phyloP scores from a whole-genome alignment of 2,113 vertebrate species.

The Girardinichthys multiradiatus region DNA sequence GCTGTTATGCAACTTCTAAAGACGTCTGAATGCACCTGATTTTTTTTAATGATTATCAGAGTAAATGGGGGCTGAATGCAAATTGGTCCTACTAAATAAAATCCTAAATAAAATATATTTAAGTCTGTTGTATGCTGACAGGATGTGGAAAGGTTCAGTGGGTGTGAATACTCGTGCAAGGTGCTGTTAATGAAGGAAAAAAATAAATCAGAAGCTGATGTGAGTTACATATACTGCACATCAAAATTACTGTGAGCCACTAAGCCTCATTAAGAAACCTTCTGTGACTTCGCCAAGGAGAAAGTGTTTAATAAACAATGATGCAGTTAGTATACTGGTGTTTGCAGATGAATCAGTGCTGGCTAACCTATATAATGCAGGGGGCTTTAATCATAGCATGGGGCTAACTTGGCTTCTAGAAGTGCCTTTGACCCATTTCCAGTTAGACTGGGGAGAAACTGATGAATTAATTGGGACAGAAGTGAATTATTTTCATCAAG shows the following conservation, averaged over 20 bases:
- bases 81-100: background rate
- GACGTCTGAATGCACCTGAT: too few relatives aligned
- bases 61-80: background rate
- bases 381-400: constrained; percentile 46
- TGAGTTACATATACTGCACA: constrained; percentile 5
- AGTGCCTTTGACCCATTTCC: constrained; percentile 73
- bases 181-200: background rate
- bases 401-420: constrained; percentile 24
- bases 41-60: background rate
- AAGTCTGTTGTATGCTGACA: background rate
- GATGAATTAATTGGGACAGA: constrained; percentile 74
- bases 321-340: constrained; percentile 8
- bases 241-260: constrained; percentile 9
- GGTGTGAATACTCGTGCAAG: too few relatives aligned
- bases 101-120: too few relatives aligned
- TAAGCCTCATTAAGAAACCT: constrained; percentile 11
- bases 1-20: too few relatives aligned
- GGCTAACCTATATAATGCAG: constrained; percentile 66
- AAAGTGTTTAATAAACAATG: constrained; percentile 63
- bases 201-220: constrained; percentile 7
- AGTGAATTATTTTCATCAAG: constrained; percentile 65
- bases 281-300: constrained; percentile 8
- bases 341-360: constrained; percentile 39
- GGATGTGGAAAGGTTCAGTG: background rate
- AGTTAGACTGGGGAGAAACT: constrained; percentile 62